Conservation (phyloP, 1,140 invertebrate genomes). For the Drosophila albomicans region DNA sequence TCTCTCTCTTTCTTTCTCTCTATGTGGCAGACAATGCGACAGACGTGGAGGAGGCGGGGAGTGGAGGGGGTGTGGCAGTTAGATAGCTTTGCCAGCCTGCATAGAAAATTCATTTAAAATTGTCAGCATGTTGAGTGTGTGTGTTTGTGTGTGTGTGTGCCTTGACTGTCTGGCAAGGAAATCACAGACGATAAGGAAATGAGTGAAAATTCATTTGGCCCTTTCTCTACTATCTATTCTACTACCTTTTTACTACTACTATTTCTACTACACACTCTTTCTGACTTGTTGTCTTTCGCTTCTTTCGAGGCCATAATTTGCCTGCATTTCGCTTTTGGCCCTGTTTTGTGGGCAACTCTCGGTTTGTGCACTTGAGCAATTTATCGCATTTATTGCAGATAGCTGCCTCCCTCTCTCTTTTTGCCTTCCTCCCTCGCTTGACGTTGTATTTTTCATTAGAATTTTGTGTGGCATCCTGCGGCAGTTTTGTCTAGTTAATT, state of each 20-base stretch:
- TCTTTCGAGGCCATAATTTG: constrained; percentile 61
- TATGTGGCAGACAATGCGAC: constrained; percentile 38
- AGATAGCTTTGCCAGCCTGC: constrained; percentile 68
- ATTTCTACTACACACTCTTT: neutral
- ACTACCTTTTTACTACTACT: constrained; percentile 8
- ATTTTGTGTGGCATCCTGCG: constrained; percentile 64
- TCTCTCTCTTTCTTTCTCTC: constrained; percentile 16
- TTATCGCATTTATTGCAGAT: constrained; percentile 66
- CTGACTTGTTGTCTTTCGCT: neutral
- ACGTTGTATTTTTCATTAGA: constrained; percentile 72
- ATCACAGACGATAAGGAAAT: constrained; percentile 84
- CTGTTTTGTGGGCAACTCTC: neutral
- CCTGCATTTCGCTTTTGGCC: constrained; percentile 62
- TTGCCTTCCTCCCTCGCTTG: constrained; percentile 12
- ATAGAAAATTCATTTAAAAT: constrained; percentile 81
- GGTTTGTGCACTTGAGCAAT: constrained; percentile 69
- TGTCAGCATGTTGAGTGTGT: constrained; percentile 48
- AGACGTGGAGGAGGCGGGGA: constrained; percentile 17
- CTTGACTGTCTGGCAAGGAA: constrained; percentile 74
- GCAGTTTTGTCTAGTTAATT: constrained; percentile 82
- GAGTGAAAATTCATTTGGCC: constrained; percentile 81
- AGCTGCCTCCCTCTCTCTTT: constrained; percentile 9
- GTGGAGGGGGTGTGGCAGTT: constrained; percentile 6
- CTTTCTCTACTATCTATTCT: constrained; percentile 1
- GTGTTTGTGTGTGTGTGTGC: constrained; percentile 39